phyloP scores from a whole-genome alignment of 64 coral and sea anemone species.

The Montipora foliosa region DNA sequence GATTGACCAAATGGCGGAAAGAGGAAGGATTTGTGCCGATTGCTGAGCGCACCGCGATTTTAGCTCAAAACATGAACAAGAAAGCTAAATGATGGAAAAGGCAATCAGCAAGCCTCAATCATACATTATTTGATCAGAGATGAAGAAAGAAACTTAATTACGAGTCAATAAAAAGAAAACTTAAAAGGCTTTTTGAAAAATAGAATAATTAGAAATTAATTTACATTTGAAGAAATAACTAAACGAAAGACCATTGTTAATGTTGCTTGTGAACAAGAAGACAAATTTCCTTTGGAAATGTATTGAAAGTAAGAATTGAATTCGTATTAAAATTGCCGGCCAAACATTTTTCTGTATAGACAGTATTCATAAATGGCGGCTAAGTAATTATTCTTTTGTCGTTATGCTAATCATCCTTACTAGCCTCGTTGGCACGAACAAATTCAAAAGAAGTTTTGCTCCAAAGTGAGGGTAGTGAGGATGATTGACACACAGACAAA shows the following conservation, averaged over 20 bases:
- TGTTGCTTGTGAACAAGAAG: not conserved
- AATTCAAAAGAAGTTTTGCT: too few species aligned
- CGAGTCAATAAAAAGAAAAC: not conserved
- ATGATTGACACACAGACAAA: too few species aligned
- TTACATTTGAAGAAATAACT: too few species aligned
- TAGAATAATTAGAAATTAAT: not conserved
- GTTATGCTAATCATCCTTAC: too few species aligned
- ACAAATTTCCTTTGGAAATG: not conserved
- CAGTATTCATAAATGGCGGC: too few species aligned
- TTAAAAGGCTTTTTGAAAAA: too few species aligned
- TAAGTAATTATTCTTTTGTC: too few species aligned
- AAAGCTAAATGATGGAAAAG: not conserved
- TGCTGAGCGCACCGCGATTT: constrained; percentile 65
- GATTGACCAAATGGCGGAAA: constrained; percentile 80
- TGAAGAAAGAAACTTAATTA: not conserved
- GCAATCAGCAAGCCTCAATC: not conserved
- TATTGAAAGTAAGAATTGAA: not conserved
- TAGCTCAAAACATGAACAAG: constrained; percentile 36
- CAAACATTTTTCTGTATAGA: too few species aligned
- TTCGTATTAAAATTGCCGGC: not conserved
- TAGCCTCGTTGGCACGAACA: too few species aligned
- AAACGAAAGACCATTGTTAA: not conserved
- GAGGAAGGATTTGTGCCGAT: constrained; percentile 86
- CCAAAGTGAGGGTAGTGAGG: too few species aligned
- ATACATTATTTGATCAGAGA: not conserved